Evolutionary conservation across 2,888 invertebrate species (phyloP).

Genomic region (Celastrina argiolus): DNA sequence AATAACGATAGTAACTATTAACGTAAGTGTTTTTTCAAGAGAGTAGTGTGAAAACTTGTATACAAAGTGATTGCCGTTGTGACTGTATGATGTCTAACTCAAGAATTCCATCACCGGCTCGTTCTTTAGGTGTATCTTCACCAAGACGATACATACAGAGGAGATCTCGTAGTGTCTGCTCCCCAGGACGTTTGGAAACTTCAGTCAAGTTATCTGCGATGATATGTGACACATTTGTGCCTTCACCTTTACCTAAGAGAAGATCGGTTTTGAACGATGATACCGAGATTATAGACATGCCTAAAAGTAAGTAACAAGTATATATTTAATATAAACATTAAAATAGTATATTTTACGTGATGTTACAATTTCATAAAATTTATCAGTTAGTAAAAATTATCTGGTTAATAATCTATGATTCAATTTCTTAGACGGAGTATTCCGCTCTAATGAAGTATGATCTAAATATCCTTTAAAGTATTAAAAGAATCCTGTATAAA

Average conservation of each 20-base stretch:
- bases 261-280: constrained; percentile 55
- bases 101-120: constrained; percentile 54
- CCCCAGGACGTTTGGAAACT: constrained; percentile 46
- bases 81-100: constrained; percentile 42
- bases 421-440: too few relatives aligned
- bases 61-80: not conserved
- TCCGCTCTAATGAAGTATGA: too few relatives aligned
- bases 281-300: constrained; percentile 54
- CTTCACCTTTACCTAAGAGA: constrained; percentile 49
- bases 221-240: constrained; percentile 45
- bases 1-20: not conserved
- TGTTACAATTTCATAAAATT: too few relatives aligned
- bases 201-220: constrained; percentile 49
- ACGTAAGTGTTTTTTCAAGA: too few relatives aligned
- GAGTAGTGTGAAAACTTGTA: not conserved
- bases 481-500: too few relatives aligned
- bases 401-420: too few relatives aligned
- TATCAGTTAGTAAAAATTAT: too few relatives aligned
- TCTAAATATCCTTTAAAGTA: too few relatives aligned
- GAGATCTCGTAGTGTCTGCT: constrained; percentile 50
- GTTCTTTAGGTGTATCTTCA: constrained; percentile 46
- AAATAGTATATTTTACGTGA: too few relatives aligned
- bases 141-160: constrained; percentile 44
- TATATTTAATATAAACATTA: not conserved
- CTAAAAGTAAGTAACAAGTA: constrained; percentile 53